Evolutionary conservation across 2,113 vertebrate genomes (phyloP).

Genomic region (Silurus glanis): DNA sequence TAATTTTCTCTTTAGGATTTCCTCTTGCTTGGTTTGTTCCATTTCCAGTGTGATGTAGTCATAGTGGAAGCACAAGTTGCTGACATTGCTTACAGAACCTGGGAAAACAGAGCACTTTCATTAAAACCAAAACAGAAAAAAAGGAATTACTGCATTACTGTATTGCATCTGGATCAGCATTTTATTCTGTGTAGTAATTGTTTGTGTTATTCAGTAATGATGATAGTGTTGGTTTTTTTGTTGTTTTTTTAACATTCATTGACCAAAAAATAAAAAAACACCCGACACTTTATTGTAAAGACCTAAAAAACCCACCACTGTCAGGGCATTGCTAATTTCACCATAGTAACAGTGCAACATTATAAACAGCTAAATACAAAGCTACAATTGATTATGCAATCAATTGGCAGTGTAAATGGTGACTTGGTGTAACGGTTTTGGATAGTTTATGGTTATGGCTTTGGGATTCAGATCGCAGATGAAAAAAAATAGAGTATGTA

Average conservation of each 20-base stretch:
- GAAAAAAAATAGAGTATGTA: slow-evolving; percentile 38
- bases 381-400: not conserved
- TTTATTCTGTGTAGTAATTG: not conserved
- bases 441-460: slow-evolving; percentile 46
- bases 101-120: not conserved
- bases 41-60: not conserved
- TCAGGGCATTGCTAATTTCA: not conserved
- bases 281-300: not conserved
- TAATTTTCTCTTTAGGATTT: not conserved
- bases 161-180: not conserved
- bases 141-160: not conserved
- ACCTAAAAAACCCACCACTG: not conserved
- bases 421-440: slow-evolving; percentile 41
- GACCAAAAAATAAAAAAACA: too few species aligned
- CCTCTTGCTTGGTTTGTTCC: not conserved
- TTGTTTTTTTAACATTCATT: not conserved
- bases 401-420: too few species aligned
- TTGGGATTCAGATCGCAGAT: slow-evolving; percentile 63
- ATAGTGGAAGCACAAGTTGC: not conserved
- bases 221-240: not conserved
- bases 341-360: not conserved
- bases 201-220: not conserved
- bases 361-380: not conserved
- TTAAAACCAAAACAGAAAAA: not conserved
- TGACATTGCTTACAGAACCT: not conserved